A percentile compares a stretch with the other conserved stretches of the same genome.
These are phyloP conservation scores for Harpagifer antarcticus DNA, from an alignment of 2,797 vertebrate species.

Conservation along the genomic window DNA sequence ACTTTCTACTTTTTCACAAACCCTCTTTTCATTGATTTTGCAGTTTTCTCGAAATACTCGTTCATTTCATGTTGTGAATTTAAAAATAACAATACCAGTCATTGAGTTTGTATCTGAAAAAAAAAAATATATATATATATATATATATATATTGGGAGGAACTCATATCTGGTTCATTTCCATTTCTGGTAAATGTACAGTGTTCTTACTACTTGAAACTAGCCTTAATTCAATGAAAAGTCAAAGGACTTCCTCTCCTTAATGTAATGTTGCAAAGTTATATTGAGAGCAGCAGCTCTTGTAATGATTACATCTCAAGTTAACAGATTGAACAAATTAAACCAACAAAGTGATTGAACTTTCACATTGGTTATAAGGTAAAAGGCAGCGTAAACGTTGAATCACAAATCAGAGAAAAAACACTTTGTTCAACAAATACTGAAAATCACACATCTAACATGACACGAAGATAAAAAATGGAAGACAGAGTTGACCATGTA, in stretches of 20 bases:
- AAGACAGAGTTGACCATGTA: slow-evolving; percentile 26
- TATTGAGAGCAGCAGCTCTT: not conserved
- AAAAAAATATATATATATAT: no score
- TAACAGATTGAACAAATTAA: not conserved
- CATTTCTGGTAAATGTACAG: not conserved
- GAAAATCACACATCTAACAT: not conserved
- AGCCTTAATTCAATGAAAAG: not conserved
- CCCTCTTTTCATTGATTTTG: not conserved
- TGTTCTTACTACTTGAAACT: not conserved
- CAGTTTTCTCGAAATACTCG: not conserved
- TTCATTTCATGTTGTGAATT: slow-evolving; percentile 2
- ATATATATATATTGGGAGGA: not conserved
- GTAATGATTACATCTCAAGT: not conserved
- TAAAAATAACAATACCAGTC: not conserved
- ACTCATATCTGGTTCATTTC: not conserved
- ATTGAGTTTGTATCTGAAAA: not conserved
- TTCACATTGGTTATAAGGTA: not conserved
- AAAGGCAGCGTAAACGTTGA: slow-evolving; percentile 2
- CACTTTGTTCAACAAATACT: not conserved
- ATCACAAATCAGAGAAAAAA: slow-evolving; percentile 7
- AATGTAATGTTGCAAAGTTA: not conserved
- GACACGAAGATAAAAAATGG: slow-evolving; percentile 8
- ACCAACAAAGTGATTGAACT: not conserved
- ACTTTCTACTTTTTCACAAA: not conserved
- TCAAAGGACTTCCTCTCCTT: not conserved